Percentiles rank a stretch among this genome's conserved stretches.
Evolutionary conservation across 2,797 vertebrate species (phyloP).

Genomic region (Ficedula albicollis): DNA sequence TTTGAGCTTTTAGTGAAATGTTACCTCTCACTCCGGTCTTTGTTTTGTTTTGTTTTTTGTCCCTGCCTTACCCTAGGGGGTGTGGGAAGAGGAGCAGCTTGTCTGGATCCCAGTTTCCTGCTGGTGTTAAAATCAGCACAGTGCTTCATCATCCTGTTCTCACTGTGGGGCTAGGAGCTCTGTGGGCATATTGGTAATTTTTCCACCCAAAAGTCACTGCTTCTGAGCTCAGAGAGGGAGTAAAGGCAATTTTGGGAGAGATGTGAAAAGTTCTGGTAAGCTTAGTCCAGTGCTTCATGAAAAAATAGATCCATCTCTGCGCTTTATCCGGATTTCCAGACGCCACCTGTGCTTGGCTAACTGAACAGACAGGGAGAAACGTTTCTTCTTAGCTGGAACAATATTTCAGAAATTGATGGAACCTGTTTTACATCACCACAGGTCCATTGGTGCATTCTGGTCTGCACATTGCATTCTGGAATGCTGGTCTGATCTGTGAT

Average conservation of each 20-base stretch:
- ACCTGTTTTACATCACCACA: not conserved
- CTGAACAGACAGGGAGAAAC: not conserved
- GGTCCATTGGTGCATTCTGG: not conserved
- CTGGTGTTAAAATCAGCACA: not conserved
- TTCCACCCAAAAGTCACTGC: not conserved
- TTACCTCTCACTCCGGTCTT: too few relatives aligned
- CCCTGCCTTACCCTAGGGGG: rapidly evolving
- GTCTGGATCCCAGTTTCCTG: not conserved
- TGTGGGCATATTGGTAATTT: not conserved
- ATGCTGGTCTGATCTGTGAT: not conserved
- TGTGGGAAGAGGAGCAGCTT: not conserved
- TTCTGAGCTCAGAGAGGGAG: not conserved
- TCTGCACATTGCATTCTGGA: not conserved
- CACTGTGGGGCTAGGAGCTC: not conserved
- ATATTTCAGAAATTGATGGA: not conserved
- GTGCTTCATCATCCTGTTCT: not conserved
- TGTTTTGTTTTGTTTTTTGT: not conserved
- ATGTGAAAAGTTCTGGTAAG: not conserved
- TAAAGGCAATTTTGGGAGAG: not conserved
- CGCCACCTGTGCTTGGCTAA: not conserved
- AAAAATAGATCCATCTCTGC: not conserved
- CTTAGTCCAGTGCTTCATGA: not conserved
- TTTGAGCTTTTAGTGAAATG: not conserved
- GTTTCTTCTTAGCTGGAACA: not conserved
- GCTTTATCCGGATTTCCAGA: not conserved